Evolutionary conservation across 2,113 vertebrate species (phyloP).

Genomic region (Cervus canadensis): DNA sequence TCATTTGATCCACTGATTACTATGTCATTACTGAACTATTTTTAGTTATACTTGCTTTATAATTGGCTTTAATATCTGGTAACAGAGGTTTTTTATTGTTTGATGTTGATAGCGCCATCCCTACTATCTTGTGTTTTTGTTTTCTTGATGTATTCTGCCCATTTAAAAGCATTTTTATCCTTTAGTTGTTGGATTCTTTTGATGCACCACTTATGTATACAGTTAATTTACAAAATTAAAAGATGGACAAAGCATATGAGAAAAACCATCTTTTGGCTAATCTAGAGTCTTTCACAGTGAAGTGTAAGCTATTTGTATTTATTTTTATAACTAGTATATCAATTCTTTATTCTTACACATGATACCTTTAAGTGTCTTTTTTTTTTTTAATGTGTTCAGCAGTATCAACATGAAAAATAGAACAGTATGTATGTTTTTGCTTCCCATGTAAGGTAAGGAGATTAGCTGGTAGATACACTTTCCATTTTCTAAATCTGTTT

Average conservation of each 20-base stretch:
- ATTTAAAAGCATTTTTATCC: not conserved
- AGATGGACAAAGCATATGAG: not conserved
- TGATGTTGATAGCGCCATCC: not conserved
- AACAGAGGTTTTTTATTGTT: not conserved
- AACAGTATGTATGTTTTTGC: not conserved
- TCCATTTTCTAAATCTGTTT: not conserved
- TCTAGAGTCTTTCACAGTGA: not conserved
- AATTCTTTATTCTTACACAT: not conserved
- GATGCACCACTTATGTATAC: not conserved
- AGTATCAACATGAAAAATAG: not conserved
- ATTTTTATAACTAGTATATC: not conserved
- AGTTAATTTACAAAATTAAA: not conserved
- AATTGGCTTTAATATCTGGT: not conserved
- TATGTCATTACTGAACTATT: not conserved
- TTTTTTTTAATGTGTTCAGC: not conserved
- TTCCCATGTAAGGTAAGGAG: not conserved
- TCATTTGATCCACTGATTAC: not conserved
- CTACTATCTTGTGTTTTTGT: not conserved
- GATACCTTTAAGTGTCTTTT: not conserved
- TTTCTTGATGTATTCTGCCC: not conserved
- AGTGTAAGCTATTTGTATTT: not conserved
- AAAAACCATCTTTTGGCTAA: not conserved
- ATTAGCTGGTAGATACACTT: not conserved
- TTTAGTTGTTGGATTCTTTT: not conserved
- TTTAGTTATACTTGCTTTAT: not conserved